Base-by-base conservation (phyloP, 2,797 vertebrate genomes). In the Alosa sapidissima region DNA sequence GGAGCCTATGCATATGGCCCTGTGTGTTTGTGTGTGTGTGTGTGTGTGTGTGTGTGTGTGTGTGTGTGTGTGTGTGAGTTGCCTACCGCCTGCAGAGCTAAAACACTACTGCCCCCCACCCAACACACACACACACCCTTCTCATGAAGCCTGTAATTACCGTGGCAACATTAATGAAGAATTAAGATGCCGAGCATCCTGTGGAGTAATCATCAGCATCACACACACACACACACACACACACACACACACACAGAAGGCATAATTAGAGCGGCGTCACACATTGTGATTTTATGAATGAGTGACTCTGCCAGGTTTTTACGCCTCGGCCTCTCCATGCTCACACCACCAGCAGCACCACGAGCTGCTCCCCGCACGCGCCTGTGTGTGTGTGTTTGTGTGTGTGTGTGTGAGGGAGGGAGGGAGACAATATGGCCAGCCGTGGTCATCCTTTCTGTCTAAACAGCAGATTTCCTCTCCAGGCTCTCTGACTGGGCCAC, bases 211-310 rank as follows among this genome's bases (percentile, higher is more conserved):
- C 92, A 93, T 93, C 92, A 95, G 95, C 92, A 94, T 14, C 51
- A 52, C 51, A 52, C 51, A 52, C 51, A 52, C 13, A 52, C 51
- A 52, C 51, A 52, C 51, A 52, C 51, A 52, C 51, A 14, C 51
- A 52, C 51, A 52, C 51, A 52, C 49, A 51, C 49, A 51, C 51
- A 52, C 49, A 95, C 92, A 89, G 91, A 95, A 95, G 94, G 94
- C 96, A 95, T 96, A 97, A 97, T 96, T 97, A 97, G 94, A 96
- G 94, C 93, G 93, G 94, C 94, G 95, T 96, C 94, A 94, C 95
- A 95, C 93, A 92, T 96, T 95, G 93, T 93, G 95, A 96, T 97
- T 97, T 95, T 96, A 96, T 95, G 96, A 96, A 94, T 96, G 96
- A 97, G 95, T 96, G 95, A 94, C 93, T 97, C 96, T 94, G 96